These are phyloP conservation scores for Talpa occidentalis DNA, from an alignment of 2,113 vertebrate genomes.

Conservation along the genomic window DNA sequence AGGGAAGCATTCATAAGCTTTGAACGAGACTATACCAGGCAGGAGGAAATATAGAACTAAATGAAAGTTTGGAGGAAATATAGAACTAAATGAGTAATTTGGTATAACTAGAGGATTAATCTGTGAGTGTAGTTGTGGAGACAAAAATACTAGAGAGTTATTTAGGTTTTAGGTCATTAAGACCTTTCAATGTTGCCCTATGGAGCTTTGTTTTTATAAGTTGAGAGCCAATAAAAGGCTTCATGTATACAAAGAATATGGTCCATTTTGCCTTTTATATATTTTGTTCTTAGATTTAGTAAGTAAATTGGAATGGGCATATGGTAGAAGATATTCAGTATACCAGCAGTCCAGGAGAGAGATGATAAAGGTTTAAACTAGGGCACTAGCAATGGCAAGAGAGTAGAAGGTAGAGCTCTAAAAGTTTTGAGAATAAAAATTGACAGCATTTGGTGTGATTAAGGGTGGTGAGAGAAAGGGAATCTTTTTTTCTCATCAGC, in stretches of 20 bases:
- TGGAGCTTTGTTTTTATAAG: neutral
- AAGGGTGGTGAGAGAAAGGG: neutral
- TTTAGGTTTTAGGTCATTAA: conserved; percentile 19
- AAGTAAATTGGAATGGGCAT: conserved; percentile 6
- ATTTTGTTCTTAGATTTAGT: neutral
- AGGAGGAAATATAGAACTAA: conserved; percentile 41
- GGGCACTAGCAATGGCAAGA: neutral
- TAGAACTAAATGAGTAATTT: neutral
- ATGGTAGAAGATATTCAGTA: neutral
- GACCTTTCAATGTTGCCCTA: conserved; percentile 8
- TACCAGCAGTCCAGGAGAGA: neutral
- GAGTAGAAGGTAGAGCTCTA: neutral
- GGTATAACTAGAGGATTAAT: neutral
- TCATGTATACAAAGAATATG: neutral
- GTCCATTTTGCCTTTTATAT: conserved; percentile 4
- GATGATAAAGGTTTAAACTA: neutral
- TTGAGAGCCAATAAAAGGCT: neutral
- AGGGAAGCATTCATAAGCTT: conserved; percentile 15
- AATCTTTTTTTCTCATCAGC: neutral
- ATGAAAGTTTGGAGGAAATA: neutral
- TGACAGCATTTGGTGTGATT: neutral
- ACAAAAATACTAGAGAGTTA: neutral
- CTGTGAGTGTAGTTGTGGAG: neutral
- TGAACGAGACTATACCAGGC: neutral
- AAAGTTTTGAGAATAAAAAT: neutral